Base-by-base conservation (phyloP, 2,797 vertebrate species). In the Peromyscus melanophrys region DNA sequence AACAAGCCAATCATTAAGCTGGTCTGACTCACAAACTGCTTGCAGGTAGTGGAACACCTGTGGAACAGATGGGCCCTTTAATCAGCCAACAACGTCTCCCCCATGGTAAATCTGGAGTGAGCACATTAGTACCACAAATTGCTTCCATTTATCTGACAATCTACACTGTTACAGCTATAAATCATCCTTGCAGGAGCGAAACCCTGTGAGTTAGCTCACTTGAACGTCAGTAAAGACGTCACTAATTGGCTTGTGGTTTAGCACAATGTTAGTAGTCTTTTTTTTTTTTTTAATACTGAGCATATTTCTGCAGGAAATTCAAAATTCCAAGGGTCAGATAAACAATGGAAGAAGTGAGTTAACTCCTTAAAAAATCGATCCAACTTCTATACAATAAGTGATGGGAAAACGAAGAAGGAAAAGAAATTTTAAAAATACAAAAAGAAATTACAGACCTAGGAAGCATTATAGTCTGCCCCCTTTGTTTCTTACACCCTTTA, bases 201-300 rank as follows among this genome's bases (percentile, higher is more conserved):
- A 34, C 65, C 69, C 27, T 67, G 29, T 73, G 97, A 94, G 93
- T 57, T 94, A 96, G 95, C 55, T 96, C 94, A 89, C 92, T 63
- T 94, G 96, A 23, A 12, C 4, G 2, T 85, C 84, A 94, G 43
- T 77, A 97, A 96, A 59, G 94, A 94, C 80, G 37, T 93, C 0
- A 94, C 96, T 97, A 92, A 96, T 55, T 82, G 96, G 88, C 96
- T 98, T 46, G 14, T 63, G 89, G 90, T 4, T 97, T 94, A 97
- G 96, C 61, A 84, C 9, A 71, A 93, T 49, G 27, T 71, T 94
- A 92, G 75, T 55, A 71, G 46, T 43, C 25, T 61, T 59, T 37
- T 86, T n/a, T 31, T 43, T 37, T 57, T 61, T 75, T 3, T n/a
- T n/a, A 89, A 85, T 97, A 95, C 86, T 87, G 31, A 94, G 52